These are phyloP conservation scores for Caenorhabditis angaria DNA, from an alignment of 2,888 invertebrate genomes.

Conservation along the genomic window DNA sequence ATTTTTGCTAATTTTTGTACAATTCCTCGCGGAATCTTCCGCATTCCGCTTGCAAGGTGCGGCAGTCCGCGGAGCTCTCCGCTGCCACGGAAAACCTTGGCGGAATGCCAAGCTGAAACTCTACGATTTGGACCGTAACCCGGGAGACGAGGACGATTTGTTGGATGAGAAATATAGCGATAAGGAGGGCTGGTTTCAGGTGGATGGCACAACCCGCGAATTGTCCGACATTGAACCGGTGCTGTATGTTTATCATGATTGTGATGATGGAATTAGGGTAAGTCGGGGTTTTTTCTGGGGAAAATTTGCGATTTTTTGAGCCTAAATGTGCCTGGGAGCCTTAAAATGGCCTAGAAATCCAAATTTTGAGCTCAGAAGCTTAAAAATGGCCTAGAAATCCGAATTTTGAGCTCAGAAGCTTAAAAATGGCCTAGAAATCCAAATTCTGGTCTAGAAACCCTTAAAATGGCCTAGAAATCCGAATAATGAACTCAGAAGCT, in stretches of 20 bases:
- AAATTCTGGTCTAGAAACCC: too few species aligned
- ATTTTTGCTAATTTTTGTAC: neutral
- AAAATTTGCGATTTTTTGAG: too few species aligned
- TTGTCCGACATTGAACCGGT: slow-evolving; percentile 57
- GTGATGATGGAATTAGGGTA: slow-evolving; percentile 58
- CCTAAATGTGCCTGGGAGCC: too few species aligned
- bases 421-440: too few species aligned
- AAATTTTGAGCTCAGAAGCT: too few species aligned
- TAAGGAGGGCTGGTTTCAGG: slow-evolving; percentile 44
- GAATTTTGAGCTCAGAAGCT: too few species aligned
- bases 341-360: too few species aligned
- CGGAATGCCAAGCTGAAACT: slow-evolving; percentile 56
- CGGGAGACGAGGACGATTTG: slow-evolving; percentile 56
- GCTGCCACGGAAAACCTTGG: slow-evolving; percentile 45
- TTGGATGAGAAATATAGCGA: slow-evolving; percentile 55
- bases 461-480: too few species aligned
- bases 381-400: too few species aligned
- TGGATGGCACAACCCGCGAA: slow-evolving; percentile 54
- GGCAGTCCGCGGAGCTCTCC: slow-evolving; percentile 51
- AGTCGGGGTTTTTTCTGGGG: too few species aligned
- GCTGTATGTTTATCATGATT: slow-evolving; percentile 59
- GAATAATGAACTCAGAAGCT: too few species aligned
- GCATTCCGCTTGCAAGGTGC: slow-evolving; percentile 54
- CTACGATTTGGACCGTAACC: slow-evolving; percentile 57
- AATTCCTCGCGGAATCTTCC: neutral